Evolutionary conservation across 2,888 invertebrate genomes (phyloP).

Genomic region (Agrenia bidenticulata): DNA sequence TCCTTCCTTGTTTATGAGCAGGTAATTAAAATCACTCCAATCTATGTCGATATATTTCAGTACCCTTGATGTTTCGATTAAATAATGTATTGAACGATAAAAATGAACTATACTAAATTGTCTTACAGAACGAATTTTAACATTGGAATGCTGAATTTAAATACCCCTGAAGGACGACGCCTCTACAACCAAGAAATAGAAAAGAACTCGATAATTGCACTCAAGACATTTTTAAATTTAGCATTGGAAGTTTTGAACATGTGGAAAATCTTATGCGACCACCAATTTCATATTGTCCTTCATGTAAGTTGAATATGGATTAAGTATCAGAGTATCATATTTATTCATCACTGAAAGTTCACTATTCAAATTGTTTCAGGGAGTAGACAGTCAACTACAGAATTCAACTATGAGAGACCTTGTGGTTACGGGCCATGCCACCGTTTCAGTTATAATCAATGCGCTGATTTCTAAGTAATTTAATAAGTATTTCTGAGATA

Average conservation of each 20-base stretch:
- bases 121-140: not conserved
- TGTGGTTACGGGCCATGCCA: conserved; percentile 74
- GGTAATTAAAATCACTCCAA: too few species aligned
- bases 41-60: too few species aligned
- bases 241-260: conserved; percentile 86
- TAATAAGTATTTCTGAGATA: conserved; percentile 29
- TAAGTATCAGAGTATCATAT: too few species aligned
- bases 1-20: conserved; percentile 46
- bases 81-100: too few species aligned
- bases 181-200: conserved; percentile 41
- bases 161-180: conserved; percentile 31
- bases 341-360: too few species aligned
- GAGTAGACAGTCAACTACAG: conserved; percentile 63
- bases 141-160: conserved; percentile 21
- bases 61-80: too few species aligned
- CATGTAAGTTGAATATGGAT: conserved; percentile 35
- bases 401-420: conserved; percentile 70
- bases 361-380: conserved; percentile 56
- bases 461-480: conserved; percentile 73
- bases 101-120: conserved; percentile 1
- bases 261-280: conserved; percentile 90
- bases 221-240: conserved; percentile 72
- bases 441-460: conserved; percentile 74
- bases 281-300: conserved; percentile 77
- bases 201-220: conserved; percentile 69